phyloP scores from a whole-genome alignment of 2,888 invertebrate genomes.

The Catocala nupta region DNA sequence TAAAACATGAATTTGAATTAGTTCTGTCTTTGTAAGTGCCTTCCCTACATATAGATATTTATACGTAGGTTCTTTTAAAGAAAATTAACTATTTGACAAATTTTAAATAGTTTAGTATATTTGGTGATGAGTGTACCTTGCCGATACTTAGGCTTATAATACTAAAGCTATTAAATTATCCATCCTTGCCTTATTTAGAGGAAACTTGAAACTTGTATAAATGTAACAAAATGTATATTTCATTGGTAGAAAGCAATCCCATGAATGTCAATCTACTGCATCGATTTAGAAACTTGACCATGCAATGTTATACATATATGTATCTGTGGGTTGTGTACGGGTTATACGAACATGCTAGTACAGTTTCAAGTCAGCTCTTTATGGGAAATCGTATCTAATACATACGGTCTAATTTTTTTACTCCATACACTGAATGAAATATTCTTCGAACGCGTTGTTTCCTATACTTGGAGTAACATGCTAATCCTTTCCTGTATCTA shows the following conservation, averaged over 20 bases:
- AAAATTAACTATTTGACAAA: too few relatives aligned
- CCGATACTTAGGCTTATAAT: too few relatives aligned
- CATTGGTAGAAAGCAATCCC: background rate
- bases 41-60: too few relatives aligned
- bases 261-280: slow-evolving; percentile 1
- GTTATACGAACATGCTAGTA: slow-evolving; percentile 2
- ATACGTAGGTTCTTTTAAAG: too few relatives aligned
- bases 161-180: too few relatives aligned
- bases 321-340: background rate
- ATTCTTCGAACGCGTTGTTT: slow-evolving; percentile 27
- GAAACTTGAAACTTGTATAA: too few relatives aligned
- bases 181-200: too few relatives aligned
- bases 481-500: slow-evolving; percentile 36
- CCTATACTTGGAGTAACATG: slow-evolving; percentile 43
- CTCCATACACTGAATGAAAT: slow-evolving; percentile 24
- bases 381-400: slow-evolving; percentile 24
- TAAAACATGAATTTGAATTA: too few relatives aligned
- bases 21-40: too few relatives aligned
- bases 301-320: background rate
- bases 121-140: too few relatives aligned
- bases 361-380: slow-evolving; percentile 4
- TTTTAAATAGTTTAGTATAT: too few relatives aligned
- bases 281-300: slow-evolving; percentile 3
- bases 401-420: slow-evolving; percentile 26
- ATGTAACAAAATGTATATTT: background rate